Conservation (phyloP, 2,888 invertebrate genomes). For the Camptogramma bilineatum region DNA sequence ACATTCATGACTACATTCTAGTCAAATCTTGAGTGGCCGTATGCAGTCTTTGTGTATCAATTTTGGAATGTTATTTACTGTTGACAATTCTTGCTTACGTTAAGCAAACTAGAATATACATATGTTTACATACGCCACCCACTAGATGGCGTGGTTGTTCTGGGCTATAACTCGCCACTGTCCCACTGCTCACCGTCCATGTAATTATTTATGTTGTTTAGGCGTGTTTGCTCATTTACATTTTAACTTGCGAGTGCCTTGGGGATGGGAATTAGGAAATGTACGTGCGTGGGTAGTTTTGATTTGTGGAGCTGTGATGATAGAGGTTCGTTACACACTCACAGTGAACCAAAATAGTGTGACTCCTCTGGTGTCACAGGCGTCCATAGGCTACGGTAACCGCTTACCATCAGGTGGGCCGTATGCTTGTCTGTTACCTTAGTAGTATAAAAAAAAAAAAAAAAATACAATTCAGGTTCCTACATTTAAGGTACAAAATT, state of each 20-base stretch:
- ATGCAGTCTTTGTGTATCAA: not conserved
- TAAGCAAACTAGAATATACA: not conserved
- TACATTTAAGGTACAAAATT: too few species aligned
- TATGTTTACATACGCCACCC: slow-evolving; percentile 16
- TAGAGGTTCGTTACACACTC: not conserved
- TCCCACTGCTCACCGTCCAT: slow-evolving; percentile 59
- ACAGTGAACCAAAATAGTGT: too few species aligned
- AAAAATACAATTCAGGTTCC: too few species aligned
- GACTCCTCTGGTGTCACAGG: too few species aligned
- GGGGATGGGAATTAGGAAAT: slow-evolving; percentile 27
- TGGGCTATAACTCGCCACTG: slow-evolving; percentile 53
- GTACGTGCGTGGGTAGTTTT: slow-evolving; percentile 20
- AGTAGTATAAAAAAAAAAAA: too few species aligned
- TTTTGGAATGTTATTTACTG: not conserved
- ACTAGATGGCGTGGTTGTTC: slow-evolving; percentile 26
- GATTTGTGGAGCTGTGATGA: slow-evolving; percentile 22
- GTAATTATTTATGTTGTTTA: slow-evolving; percentile 66
- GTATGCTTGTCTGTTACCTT: too few species aligned
- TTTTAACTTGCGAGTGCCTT: slow-evolving; percentile 28
- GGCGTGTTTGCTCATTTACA: slow-evolving; percentile 31
- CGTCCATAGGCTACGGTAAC: too few species aligned
- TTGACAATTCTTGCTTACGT: not conserved
- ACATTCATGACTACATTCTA: too few species aligned
- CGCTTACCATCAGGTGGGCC: too few species aligned
- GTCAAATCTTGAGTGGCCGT: too few species aligned